Conservation (phyloP, 2,797 vertebrate species). For the Hozukius guyotensis region DNA sequence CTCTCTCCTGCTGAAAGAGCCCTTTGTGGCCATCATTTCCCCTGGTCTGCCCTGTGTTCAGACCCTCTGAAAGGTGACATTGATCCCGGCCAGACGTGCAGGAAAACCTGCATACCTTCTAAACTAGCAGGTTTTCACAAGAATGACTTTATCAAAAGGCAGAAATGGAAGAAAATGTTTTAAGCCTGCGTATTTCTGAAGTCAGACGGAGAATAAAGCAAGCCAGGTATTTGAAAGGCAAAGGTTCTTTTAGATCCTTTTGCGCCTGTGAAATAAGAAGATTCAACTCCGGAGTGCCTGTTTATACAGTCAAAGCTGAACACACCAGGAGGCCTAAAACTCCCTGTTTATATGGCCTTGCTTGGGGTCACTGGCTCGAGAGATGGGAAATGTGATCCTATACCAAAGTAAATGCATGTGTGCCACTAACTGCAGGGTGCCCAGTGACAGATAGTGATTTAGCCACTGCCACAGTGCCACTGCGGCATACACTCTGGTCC, state of each 20-base stretch:
- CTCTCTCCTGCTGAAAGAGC: constrained; percentile 74
- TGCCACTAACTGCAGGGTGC: constrained; percentile 71
- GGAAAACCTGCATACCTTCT: constrained; percentile 66
- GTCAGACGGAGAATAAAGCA: not conserved
- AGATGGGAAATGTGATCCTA: constrained; percentile 43
- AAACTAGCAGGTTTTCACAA: constrained; percentile 57
- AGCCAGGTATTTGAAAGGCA: constrained; percentile 12
- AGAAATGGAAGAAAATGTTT: constrained; percentile 16
- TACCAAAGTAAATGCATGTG: constrained; percentile 48
- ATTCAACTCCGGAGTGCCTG: not conserved
- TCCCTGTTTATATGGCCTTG: constrained; percentile 16
- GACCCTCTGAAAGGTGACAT: constrained; percentile 82
- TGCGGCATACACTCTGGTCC: constrained; percentile 37
- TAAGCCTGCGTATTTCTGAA: constrained; percentile 21
- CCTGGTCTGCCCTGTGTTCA: constrained; percentile 47
- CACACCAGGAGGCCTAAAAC: constrained; percentile 6
- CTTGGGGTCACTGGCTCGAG: constrained; percentile 43
- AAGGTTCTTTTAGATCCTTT: constrained; percentile 18
- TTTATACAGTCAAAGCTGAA: constrained; percentile 27
- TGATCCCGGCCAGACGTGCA: constrained; percentile 70
- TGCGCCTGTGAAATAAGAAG: not conserved
- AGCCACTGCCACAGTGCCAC: constrained; percentile 25
- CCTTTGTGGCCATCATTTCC: constrained; percentile 76
- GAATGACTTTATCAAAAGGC: constrained; percentile 57
- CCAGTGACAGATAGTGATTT: constrained; percentile 63